Conservation (phyloP, 1,140 invertebrate genomes). For the Cydia strobilella region DNA sequence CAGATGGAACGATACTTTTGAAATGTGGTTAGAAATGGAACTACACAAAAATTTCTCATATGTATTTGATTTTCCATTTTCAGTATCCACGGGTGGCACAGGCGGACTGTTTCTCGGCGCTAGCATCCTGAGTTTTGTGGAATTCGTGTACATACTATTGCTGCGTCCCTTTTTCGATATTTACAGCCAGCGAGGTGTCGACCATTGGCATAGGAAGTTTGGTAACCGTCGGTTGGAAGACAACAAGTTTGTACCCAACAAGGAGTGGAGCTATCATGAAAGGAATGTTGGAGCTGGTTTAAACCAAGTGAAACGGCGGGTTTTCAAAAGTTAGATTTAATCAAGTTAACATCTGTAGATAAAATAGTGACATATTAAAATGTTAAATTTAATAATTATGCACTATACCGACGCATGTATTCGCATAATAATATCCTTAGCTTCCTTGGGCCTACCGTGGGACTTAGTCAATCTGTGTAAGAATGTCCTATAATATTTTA, state of each 20-base stretch:
- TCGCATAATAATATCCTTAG: too few species aligned
- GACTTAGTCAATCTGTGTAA: too few species aligned
- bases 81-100: constrained; percentile 84
- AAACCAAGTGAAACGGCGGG: background rate
- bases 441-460: too few species aligned
- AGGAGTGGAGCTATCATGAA: constrained; percentile 43
- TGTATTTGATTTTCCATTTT: constrained; percentile 35
- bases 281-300: constrained; percentile 18
- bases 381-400: background rate
- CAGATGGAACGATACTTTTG: too few species aligned
- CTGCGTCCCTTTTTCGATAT: constrained; percentile 70
- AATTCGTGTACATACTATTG: constrained; percentile 78
- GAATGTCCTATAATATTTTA: too few species aligned
- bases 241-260: constrained; percentile 55
- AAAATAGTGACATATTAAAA: background rate
- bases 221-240: constrained; percentile 59
- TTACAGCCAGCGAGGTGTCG: constrained; percentile 58
- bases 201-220: constrained; percentile 67
- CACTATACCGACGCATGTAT: too few species aligned
- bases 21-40: too few species aligned
- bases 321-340: constrained; percentile 13
- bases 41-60: too few species aligned
- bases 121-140: constrained; percentile 83
- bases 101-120: constrained; percentile 83
- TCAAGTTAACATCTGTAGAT: background rate